A percentile compares a stretch with the other conserved stretches of the same genome.
Evolutionary conservation across 2,113 vertebrate genomes (phyloP).

Genomic region (Micromys minutus): DNA sequence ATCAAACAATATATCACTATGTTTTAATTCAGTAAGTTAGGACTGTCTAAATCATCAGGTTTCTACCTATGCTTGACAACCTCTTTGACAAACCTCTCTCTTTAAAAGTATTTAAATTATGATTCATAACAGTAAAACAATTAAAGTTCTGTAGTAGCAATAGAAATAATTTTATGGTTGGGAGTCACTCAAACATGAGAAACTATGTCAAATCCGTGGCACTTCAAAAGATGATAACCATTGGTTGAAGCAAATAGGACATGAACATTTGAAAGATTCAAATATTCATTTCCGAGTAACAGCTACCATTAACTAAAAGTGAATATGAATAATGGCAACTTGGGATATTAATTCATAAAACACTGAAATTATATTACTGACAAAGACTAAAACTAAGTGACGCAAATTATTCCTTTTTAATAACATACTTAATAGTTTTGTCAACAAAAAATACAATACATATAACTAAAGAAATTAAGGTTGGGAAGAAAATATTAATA

Average conservation of each 20-base stretch:
- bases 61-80: too few species aligned
- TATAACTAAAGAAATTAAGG: not conserved
- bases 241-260: not conserved
- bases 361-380: not conserved
- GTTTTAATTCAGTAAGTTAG: not conserved
- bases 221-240: too few species aligned
- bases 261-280: not conserved
- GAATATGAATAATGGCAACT: not conserved
- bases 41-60: not conserved
- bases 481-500: not conserved
- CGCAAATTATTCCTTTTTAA: not conserved
- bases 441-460: not conserved
- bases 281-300: not conserved
- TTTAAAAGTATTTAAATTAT: too few species aligned
- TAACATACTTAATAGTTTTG: not conserved
- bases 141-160: too few species aligned
- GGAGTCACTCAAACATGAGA: too few species aligned
- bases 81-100: too few species aligned
- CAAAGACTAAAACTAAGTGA: not conserved
- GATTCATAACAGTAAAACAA: too few species aligned
- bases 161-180: too few species aligned
- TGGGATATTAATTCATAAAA: not conserved
- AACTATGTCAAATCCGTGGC: too few species aligned
- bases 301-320: not conserved
- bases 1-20: not conserved